Conservation (phyloP, 2,797 vertebrate species). For the Cygnus olor region DNA sequence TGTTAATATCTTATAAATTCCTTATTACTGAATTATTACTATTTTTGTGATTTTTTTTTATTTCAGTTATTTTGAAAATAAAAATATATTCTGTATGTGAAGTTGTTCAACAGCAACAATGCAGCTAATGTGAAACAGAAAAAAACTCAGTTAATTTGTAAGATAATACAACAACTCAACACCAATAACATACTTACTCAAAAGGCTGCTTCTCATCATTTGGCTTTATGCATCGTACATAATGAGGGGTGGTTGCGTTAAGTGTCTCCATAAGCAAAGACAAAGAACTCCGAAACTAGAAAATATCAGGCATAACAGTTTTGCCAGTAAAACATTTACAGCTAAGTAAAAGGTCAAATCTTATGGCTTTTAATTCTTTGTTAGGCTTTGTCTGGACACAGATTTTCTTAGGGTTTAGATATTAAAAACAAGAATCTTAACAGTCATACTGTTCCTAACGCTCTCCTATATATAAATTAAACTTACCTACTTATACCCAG, state of each 20-base stretch:
- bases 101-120: neutral
- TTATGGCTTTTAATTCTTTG: neutral
- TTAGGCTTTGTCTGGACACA: neutral
- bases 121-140: neutral
- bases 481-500: neutral
- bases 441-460: neutral
- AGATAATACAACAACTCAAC: neutral
- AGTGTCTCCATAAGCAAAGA: slow-evolving; percentile 95
- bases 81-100: neutral
- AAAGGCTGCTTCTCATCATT: slow-evolving; percentile 94
- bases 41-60: neutral
- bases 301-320: neutral
- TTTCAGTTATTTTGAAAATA: neutral
- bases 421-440: neutral
- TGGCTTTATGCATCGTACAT: slow-evolving; percentile 97
- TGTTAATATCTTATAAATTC: too few species aligned
- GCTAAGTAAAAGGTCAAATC: neutral
- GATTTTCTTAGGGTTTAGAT: neutral
- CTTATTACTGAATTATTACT: neutral
- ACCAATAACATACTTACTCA: slow-evolving; percentile 86
- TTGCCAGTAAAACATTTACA: neutral
- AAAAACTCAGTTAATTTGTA: neutral
- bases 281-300: slow-evolving; percentile 92
- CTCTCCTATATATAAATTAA: neutral
- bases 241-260: slow-evolving; percentile 95